Evolutionary conservation across 2,888 invertebrate genomes (phyloP), one percentile per base, ranked within the genome.

Genomic region (Pogonocherus hispidulus): DNA sequence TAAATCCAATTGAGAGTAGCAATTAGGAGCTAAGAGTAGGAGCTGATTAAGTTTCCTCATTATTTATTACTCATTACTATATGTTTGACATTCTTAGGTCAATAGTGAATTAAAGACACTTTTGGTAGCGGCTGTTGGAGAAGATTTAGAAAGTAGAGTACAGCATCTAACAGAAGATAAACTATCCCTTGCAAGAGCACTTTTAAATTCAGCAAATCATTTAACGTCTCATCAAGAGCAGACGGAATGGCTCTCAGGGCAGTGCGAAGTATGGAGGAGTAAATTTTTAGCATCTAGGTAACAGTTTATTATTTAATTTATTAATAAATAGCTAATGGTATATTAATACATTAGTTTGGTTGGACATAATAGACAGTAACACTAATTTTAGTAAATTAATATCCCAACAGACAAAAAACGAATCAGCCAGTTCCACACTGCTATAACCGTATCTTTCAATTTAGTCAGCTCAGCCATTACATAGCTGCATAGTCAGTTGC

Each of bases 181-280:
- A 84, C 89, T 96, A 65, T 93, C 95, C 79, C 87, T 98, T 76
- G 95, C 97, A 0, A 87, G 92, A 80, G 96, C 96, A 54, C 87
- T 98, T 52, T 87, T 96, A 5, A 94, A 92, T 81, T 96, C 95
- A 27, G 93, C 95, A 19, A 92, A 95, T 83, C 93, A 95, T 84
- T 87, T 97, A 62, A 93, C 92, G 59, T 93, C 94, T 6, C 94
- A 97, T 85, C 94, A 95, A 87, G 97, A 98, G 84, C 95, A 96
- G 87, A 93, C 96, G 2, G 98, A 98, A 83, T 94, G 94, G 89
- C 86, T 98, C 37, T 94, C 95, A 16, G 96, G 97, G 0, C 96
- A 97, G 81, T 96, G 96, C 83, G 97, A 98, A 87, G 96, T 98
- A 56, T 98, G 97, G 97, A 90, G 96, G 72, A 97, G 96, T 83